Evolutionary conservation across 2,113 vertebrate species (phyloP), one percentile per base, ranked within the genome.

Genomic region (Poeciliopsis prolifica): DNA sequence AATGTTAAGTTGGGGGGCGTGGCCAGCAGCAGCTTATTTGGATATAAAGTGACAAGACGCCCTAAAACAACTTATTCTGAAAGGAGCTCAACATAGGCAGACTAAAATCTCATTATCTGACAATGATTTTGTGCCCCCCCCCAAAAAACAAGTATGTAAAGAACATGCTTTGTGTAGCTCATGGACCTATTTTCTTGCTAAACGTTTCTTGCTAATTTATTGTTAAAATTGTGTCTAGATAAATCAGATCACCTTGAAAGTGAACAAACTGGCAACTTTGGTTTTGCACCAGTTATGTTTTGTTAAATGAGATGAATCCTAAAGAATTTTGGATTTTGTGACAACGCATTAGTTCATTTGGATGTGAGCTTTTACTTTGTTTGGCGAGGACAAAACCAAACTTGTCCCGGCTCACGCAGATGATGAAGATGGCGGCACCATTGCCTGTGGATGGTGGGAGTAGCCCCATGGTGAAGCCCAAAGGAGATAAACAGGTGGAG

Each of bases 401-500:
- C 29, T 4, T 72, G 73, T 79, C 24, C 70, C 76, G 71, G 54
- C 51, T 77, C 73, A 19, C 66, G n/a, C 75, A 95, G 95, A 94
- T 87, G 84, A 81, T 91, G 79, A 95, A 95, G 83, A 89, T 93
- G 42, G 75, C 73, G 61, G 61, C 89, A 0, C 91, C 92, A 44
- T 92, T 94, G 84, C 96, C 94, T 64, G 93, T 95, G 1, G 97
- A 99, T 74, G 97, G 96, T 37, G 97, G 97, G 70, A 96, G 92
- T 89, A 99, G 97, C 81, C 97, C 97, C 19, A 95, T 97, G 95
- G 91, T 96, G 80, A 98, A 97, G 87, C 96, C 96, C n/a, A 99
- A 98, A 89, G 96, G 96, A 91, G 98, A 99, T 91, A 98, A 98
- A 78, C 98, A 99, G 92, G 98, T 99, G 83, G 98, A 99, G 84